These are phyloP conservation scores for Salvelinus fontinalis DNA, from an alignment of 2,113 vertebrate genomes.

Conservation along the genomic window DNA sequence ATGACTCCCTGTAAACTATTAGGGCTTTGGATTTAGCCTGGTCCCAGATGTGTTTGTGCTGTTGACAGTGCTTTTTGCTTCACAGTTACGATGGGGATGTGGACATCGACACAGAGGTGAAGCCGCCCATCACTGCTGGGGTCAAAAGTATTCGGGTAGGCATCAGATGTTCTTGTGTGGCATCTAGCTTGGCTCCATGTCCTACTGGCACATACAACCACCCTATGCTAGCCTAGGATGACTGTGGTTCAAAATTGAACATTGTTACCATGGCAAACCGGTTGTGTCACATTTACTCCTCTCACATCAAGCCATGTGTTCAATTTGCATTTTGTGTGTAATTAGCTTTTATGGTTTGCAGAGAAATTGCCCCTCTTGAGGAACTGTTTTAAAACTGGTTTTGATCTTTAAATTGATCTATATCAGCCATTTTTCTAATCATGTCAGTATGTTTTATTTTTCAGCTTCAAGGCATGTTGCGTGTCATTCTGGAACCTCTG, in stretches of 20 bases:
- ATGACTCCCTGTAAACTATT: too few relatives aligned
- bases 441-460: conserved; percentile 2
- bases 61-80: not conserved
- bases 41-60: not conserved
- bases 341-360: not conserved
- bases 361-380: too few relatives aligned
- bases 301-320: too few relatives aligned
- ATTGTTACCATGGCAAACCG: too few relatives aligned
- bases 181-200: not conserved
- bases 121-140: conserved; percentile 83
- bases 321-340: not conserved
- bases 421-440: too few relatives aligned
- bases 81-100: conserved; percentile 88
- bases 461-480: conserved; percentile 86
- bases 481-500: conserved; percentile 90
- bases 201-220: not conserved
- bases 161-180: not conserved
- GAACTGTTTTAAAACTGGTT: too few relatives aligned
- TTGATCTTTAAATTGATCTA: too few relatives aligned
- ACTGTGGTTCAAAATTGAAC: too few relatives aligned
- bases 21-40: not conserved
- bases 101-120: conserved; percentile 86
- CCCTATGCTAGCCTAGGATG: too few relatives aligned
- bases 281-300: too few relatives aligned
- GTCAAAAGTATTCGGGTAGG: conserved; percentile 88